These are phyloP conservation scores for Acrocyrtus sp. DNA, from an alignment of 2,888 invertebrate species.

Conservation along the genomic window DNA sequence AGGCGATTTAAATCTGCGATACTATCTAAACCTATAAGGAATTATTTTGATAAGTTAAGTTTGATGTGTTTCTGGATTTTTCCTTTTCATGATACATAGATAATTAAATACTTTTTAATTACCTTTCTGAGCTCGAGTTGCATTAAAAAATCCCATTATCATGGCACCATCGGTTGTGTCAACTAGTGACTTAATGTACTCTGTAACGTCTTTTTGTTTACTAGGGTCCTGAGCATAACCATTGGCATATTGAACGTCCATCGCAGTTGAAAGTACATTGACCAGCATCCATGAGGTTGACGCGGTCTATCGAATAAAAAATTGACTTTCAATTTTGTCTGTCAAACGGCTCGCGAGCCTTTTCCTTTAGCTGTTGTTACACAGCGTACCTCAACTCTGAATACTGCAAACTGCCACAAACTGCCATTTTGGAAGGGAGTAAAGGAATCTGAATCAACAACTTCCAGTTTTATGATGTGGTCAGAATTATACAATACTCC, in stretches of 20 bases:
- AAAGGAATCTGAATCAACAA: conserved; percentile 53
- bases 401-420: conserved; percentile 62
- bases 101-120: conserved; percentile 2
- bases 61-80: not conserved
- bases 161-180: conserved; percentile 59
- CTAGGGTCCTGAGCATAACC: conserved; percentile 55
- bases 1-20: conserved; percentile 37
- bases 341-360: not conserved
- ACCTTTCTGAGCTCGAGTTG: conserved; percentile 61
- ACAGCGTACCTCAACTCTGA: conserved; percentile 57
- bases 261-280: conserved; percentile 59
- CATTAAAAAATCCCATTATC: conserved; percentile 61
- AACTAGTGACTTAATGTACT: conserved; percentile 53
- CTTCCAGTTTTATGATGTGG: conserved; percentile 53
- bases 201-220: conserved; percentile 54
- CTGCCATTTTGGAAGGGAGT: conserved; percentile 62
- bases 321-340: not conserved
- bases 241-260: conserved; percentile 52
- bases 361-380: not conserved
- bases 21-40: conserved; percentile 42
- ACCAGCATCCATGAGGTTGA: conserved; percentile 58
- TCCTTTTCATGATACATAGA: not conserved
- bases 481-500: conserved; percentile 60
- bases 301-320: conserved; percentile 34
- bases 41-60: not conserved